Evolutionary conservation across 2,888 invertebrate genomes (phyloP), one percentile per base, ranked within the genome.

Genomic region (Ommatoiulus sabulosus): DNA sequence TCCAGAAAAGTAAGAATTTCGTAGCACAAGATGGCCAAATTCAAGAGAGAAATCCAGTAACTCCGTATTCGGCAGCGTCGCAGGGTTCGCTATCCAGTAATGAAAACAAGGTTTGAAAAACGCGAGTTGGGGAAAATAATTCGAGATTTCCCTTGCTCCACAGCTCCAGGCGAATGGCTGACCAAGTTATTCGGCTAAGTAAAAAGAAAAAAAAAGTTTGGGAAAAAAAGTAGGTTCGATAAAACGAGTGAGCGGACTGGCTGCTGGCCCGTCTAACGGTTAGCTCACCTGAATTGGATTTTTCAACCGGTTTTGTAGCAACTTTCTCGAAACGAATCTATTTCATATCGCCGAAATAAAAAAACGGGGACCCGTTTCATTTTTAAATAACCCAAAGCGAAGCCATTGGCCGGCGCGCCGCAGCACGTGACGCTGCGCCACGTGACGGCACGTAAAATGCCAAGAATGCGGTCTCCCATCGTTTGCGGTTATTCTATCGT

Each of bases 121-220:
- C 63, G 17, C 63, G 63, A 63, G 72, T 72, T 72, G 72, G 72
- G 52, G 72, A 72, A 72, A 72, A 72, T 72, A 10, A 20, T 72
- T 72, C 20, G 72, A 72, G 24, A 72, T 72, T 72, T 72, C 72
- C 72, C 72, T 72, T 85, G 85, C 46, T 85, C 85, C 85, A 85
- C 85, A 85, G 85, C 85, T 44, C 6, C n/a, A 85, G 85, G 85
- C 85, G 20, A 85, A 24, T 85, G 85, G 85, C 85, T 85, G 85
- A 85, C 85, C 85, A 85, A 85, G 72, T 20, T 46, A 85, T 43
- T 85, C 12, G 43, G 44, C 17, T 15, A 63, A n/a, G 63, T 1
- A n/a, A n/a, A 20, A 72, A 52, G n/a, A n/a, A n/a, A 72, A 72
- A 72, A 72, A 72, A 72, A 24, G 20, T 72, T 72, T 72, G n/a